Percentiles rank a stretch among this genome's conserved stretches.
phyloP scores from a whole-genome alignment of 2,797 vertebrate species.

The Chanos chanos region DNA sequence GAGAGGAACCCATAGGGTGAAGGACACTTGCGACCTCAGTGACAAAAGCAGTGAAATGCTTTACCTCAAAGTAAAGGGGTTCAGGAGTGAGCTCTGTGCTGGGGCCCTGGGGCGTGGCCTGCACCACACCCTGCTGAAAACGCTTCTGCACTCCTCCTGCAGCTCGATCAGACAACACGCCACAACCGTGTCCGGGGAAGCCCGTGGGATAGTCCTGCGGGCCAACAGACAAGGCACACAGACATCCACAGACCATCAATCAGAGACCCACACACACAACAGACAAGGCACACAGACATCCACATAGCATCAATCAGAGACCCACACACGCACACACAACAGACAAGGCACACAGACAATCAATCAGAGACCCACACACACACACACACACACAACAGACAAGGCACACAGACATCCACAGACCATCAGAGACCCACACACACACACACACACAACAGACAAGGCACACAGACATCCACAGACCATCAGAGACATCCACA shows the following conservation, averaged over 20 bases:
- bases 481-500: too few relatives aligned
- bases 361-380: not conserved
- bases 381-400: not conserved
- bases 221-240: not conserved
- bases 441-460: too few relatives aligned
- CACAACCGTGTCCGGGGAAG: conserved; percentile 74
- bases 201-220: conserved; percentile 71
- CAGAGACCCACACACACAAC: too few relatives aligned
- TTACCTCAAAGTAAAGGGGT: conserved; percentile 92
- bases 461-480: too few relatives aligned
- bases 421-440: too few relatives aligned
- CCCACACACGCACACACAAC: not conserved
- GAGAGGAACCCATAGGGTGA: too few relatives aligned
- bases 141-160: conserved; percentile 64
- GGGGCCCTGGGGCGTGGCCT: conserved; percentile 49
- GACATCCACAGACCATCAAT: not conserved
- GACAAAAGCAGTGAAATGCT: too few relatives aligned
- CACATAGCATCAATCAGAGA: too few relatives aligned
- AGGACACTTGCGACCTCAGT: too few relatives aligned
- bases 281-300: too few relatives aligned
- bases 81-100: conserved; percentile 78
- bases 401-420: not conserved
- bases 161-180: conserved; percentile 51
- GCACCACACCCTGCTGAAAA: conserved; percentile 66
- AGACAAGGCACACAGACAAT: too few relatives aligned